These are phyloP conservation scores for Catharus bicknelli DNA, from an alignment of 2,113 vertebrate species.

Conservation along the genomic window DNA sequence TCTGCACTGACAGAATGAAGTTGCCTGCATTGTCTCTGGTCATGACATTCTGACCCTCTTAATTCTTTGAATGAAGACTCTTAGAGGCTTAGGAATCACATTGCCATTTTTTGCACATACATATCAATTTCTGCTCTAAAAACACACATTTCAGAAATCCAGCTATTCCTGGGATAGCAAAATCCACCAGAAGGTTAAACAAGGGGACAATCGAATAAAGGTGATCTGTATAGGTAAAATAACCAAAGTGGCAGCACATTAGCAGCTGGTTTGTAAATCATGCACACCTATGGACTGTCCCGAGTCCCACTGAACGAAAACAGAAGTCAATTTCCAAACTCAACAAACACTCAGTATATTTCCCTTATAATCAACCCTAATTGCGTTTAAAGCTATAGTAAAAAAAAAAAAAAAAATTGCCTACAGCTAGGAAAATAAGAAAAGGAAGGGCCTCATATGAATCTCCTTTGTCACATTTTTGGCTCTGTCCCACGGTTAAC, in stretches of 20 bases:
- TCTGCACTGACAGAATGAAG: not conserved
- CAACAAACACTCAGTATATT: not conserved
- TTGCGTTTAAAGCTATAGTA: not conserved
- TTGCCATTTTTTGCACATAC: not conserved
- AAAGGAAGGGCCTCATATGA: not conserved
- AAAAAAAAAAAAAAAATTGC: not conserved
- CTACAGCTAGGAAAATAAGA: not conserved
- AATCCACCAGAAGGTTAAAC: not conserved
- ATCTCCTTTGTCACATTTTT: not conserved
- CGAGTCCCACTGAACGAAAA: not conserved
- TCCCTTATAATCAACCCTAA: not conserved
- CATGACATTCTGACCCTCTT: not conserved
- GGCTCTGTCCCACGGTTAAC: not conserved
- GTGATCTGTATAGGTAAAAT: not conserved
- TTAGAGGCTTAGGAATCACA: not conserved
- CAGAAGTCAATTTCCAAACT: not conserved
- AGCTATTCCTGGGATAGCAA: not conserved
- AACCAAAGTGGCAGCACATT: not conserved
- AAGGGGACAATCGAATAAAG: not conserved
- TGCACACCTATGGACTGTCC: not conserved
- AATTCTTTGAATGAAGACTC: not conserved
- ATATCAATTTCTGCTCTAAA: not conserved
- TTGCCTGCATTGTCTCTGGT: rapidly evolving
- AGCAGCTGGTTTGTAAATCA: not conserved
- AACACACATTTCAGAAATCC: not conserved